Evolutionary conservation across 2,797 vertebrate genomes (phyloP), one percentile per base, ranked within the genome.

Genomic region (Xerus rutilus): DNA sequence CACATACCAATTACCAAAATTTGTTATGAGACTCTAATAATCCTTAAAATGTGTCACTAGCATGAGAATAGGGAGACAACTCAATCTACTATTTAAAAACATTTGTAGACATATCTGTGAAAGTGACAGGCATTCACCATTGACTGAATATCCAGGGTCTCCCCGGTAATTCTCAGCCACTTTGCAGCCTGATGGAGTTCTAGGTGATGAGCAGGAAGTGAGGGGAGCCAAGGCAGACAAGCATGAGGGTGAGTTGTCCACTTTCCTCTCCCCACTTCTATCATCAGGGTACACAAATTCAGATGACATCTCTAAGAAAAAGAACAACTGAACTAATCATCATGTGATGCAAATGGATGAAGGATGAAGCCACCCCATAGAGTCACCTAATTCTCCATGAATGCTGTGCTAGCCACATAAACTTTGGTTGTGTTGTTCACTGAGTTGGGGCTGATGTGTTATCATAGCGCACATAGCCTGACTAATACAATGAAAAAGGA

Each of bases 11-110:
- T 82, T 78, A 86, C n/a, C 96, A 15, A 73, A 96, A 78, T 86
- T 64, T 85, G 47, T 82, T 67, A 94, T 62, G 64, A 92, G 35
- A 78, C 28, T 84, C 65, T 47, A 87, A 73, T 72, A 47, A 84
- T 64, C 79, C 70, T 14, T 57, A 39, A 88, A 91, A 59, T 77
- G 35, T 15, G 30, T 18, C 70, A 35, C 7, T 81, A 77, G 23
- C 47, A 47, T 49, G 8, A 52, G 62, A 72, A 77, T 47, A 70
- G 39, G 23, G 49, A 49, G 35, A 59, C n/a, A 64, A 84, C 30
- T 57, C 62, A 91, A 39, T 1, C 35, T 93, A 54, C 39, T 76
- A 64, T 85, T 57, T 17, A 83, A 77, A 93, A 72, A 20, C 43
- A 62, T 79, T 87, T 78, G 0, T 43, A 57, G 45, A 74, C 43